Base-by-base conservation (phyloP, 2,888 invertebrate genomes). In the Cynaeus angustus region DNA sequence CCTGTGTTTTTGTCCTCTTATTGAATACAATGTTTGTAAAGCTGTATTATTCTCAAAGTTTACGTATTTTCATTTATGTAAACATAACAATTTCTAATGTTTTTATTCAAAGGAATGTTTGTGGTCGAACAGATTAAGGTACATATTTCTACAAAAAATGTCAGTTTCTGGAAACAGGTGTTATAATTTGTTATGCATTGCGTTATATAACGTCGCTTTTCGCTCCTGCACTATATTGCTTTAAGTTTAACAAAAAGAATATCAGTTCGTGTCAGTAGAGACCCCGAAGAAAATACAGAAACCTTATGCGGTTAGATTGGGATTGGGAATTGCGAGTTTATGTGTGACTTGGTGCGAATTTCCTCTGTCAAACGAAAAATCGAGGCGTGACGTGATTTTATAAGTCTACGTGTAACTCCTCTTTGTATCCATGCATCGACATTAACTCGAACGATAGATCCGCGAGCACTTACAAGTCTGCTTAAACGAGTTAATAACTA, bases 401-500 rank as follows among this genome's bases (percentile, higher is more conserved):
- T n/a, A 59, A 59, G 33, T 56, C 12, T n/a, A 10, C 41, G 9
- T 14, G 14, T 48, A 48, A 61, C 48, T 26, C 16, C 12, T 61
- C 48, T 48, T 50, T 50, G 61, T 65, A 55, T n/a, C 64, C 52
- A 41, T 53, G 55, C 53, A 55, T 53, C 43, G 50, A 46, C 53
- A 64, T 64, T 52, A 52, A 64, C 14, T 59, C 52, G 41, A 26
- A 43, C 33, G 48, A 59, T 30, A 46, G 45, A 16, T 21, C 64
- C 53, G 30, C 7, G 10, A 55, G 61, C 66, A 66, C 66, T 66
- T 66, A 48, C 66, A 66, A 48, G 66, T 55, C 66, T 66, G 66
- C 66, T 45, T 66, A 66, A 55, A 66, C 66, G 56, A 48, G 66
- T 66, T 66, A 66, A 66, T 66, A 66, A 66, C 56, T 66, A 66